Percentiles rank a stretch among this genome's conserved stretches.
phyloP scores from a whole-genome alignment of 2,113 vertebrate species.

The Chloropsis cyanopogon region DNA sequence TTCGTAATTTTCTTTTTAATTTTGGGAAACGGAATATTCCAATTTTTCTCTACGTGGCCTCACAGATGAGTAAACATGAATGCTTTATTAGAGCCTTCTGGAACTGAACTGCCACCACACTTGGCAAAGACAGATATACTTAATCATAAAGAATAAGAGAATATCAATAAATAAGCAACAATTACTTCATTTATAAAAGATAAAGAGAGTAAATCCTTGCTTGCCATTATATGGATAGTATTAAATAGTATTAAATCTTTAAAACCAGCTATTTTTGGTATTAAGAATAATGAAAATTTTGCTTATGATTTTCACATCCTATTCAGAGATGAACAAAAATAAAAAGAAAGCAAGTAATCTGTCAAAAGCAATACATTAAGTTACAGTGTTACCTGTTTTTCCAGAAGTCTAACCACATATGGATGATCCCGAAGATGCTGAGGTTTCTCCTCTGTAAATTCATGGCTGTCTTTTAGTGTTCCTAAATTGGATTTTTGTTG shows the following conservation, averaged over 20 bases:
- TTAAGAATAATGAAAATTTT: not conserved
- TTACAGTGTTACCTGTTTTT: conserved; percentile 78
- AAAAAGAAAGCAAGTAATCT: not conserved
- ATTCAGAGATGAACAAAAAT: not conserved
- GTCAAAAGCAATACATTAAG: not conserved
- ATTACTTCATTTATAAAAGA: not conserved
- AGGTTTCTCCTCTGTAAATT: conserved; percentile 63
- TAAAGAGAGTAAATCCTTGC: not conserved
- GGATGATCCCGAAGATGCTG: conserved; percentile 71
- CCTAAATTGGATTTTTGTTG: conserved; percentile 76
- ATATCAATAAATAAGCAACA: not conserved
- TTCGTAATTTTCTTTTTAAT: not conserved
- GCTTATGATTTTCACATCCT: not conserved
- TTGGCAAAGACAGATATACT: not conserved
- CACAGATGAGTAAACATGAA: not conserved
- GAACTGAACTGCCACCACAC: not conserved
- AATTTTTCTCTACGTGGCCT: not conserved
- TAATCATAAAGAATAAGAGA: not conserved
- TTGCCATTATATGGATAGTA: not conserved
- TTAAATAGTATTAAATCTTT: not conserved
- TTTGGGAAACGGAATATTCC: not conserved
- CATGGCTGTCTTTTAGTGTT: conserved; percentile 69
- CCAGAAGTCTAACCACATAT: conserved; percentile 77
- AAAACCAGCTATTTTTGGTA: not conserved
- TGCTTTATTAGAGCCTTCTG: not conserved